These are phyloP conservation scores for Nasonovia ribisnigri DNA, from an alignment of 2,888 invertebrate genomes.

Conservation along the genomic window DNA sequence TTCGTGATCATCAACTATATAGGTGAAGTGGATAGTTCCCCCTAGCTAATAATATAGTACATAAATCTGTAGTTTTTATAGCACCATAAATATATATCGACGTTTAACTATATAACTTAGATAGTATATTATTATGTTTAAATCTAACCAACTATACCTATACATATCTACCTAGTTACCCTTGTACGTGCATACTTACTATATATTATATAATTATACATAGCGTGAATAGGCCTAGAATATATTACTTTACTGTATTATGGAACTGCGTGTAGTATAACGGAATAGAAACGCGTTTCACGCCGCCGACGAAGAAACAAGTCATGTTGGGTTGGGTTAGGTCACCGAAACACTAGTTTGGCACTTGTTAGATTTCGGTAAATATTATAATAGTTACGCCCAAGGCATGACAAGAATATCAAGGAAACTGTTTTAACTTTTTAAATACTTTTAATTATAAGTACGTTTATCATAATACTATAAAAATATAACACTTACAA, in stretches of 20 bases:
- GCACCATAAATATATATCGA: not conserved
- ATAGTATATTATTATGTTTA: not conserved
- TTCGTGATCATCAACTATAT: not conserved
- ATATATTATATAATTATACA: not conserved
- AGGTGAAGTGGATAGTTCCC: not conserved
- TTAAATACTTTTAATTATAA: not conserved
- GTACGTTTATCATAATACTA: not conserved
- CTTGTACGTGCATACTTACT: not conserved
- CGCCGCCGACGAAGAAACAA: not conserved
- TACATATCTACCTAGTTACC: not conserved
- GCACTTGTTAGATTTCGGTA: not conserved
- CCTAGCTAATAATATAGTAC: not conserved
- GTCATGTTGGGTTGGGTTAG: constrained; percentile 17
- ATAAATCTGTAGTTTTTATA: not conserved
- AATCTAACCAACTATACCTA: not conserved
- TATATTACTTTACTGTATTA: not conserved
- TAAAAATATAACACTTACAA: not conserved
- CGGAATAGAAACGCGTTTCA: not conserved
- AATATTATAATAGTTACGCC: not conserved
- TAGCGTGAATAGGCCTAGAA: not conserved
- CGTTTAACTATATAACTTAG: not conserved
- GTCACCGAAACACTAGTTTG: not conserved
- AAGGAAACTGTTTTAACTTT: not conserved
- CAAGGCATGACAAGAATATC: no score
- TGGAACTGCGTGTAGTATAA: not conserved